Conservation (phyloP, 2,888 invertebrate species). For the Harpalus rufipes region DNA sequence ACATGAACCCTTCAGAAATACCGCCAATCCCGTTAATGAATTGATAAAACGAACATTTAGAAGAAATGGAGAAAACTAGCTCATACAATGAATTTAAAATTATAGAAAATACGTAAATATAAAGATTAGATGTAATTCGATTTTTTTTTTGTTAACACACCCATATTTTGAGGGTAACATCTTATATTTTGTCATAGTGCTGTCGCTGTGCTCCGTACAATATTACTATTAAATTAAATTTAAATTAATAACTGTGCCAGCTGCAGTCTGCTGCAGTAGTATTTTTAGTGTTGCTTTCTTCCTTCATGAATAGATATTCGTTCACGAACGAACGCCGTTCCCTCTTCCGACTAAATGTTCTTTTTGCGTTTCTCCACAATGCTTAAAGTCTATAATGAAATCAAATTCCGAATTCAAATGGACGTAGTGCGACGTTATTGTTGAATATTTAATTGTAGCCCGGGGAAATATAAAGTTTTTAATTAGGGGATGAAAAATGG, state of each 20-base stretch:
- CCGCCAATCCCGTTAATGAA: too few relatives aligned
- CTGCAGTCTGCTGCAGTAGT: neutral
- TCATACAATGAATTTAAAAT: too few relatives aligned
- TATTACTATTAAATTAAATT: neutral
- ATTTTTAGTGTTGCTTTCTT: neutral
- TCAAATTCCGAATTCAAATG: neutral
- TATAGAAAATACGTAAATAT: too few relatives aligned
- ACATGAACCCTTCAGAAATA: too few relatives aligned
- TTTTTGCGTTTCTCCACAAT: neutral
- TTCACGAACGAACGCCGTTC: neutral
- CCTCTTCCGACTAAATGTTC: neutral
- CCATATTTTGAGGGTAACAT: too few relatives aligned
- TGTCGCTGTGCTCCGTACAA: neutral
- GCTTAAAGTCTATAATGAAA: neutral
- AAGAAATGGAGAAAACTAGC: too few relatives aligned
- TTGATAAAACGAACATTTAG: too few relatives aligned
- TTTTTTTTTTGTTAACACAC: too few relatives aligned
- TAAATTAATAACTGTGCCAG: neutral
- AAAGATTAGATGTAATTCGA: too few relatives aligned
- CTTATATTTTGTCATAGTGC: neutral
- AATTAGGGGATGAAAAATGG: neutral
- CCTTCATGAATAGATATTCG: neutral
- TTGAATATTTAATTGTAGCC: neutral
- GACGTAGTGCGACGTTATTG: neutral
- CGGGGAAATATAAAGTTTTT: neutral